These are phyloP conservation scores for Mirounga angustirostris DNA, from an alignment of 2,113 vertebrate genomes.

Conservation along the genomic window DNA sequence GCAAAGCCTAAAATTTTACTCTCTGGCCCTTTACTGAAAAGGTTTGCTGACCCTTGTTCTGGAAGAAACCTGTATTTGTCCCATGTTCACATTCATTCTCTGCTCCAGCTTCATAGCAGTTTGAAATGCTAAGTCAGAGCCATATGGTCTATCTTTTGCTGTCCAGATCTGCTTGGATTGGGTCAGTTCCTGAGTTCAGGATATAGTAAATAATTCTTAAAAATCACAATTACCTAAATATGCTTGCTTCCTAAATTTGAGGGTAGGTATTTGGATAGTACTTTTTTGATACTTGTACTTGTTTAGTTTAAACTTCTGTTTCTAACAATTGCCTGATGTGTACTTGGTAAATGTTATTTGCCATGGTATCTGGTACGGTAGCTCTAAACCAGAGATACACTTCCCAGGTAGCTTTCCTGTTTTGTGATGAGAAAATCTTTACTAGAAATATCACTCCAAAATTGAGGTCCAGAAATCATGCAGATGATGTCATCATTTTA, in stretches of 20 bases:
- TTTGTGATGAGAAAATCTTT: not conserved
- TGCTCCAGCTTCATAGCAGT: not conserved
- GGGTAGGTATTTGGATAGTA: not conserved
- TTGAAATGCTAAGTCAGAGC: not conserved
- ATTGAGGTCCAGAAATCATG: not conserved
- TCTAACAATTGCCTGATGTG: not conserved
- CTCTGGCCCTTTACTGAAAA: not conserved
- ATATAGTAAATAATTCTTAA: not conserved
- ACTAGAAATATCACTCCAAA: not conserved
- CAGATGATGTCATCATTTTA: not conserved
- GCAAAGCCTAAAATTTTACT: not conserved
- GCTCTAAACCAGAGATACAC: not conserved
- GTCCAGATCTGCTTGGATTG: not conserved
- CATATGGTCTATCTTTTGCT: not conserved
- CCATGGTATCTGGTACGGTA: not conserved
- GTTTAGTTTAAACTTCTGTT: not conserved
- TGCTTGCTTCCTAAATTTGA: slow-evolving; percentile 33
- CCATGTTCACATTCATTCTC: not conserved
- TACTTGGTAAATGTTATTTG: not conserved
- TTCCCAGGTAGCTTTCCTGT: not conserved
- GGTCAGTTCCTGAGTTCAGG: not conserved
- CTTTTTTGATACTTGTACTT: not conserved
- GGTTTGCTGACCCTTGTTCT: not conserved
- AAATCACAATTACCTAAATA: not conserved
- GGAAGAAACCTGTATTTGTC: not conserved